These are phyloP conservation scores for Sebastes alutus DNA, from an alignment of 2,797 vertebrate species.

Conservation along the genomic window DNA sequence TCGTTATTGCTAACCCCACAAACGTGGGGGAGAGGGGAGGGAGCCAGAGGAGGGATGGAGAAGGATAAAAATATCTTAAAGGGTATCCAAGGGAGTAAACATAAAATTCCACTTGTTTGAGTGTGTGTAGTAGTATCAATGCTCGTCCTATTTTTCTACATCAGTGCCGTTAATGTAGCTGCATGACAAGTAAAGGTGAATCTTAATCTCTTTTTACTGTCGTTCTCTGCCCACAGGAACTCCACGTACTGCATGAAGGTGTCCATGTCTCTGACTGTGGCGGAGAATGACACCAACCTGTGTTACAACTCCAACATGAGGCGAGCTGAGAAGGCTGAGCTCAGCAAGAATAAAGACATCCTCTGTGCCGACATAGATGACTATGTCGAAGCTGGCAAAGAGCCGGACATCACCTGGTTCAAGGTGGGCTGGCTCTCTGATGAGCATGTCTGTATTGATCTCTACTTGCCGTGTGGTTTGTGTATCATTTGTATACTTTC, in stretches of 20 bases:
- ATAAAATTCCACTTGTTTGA: background rate
- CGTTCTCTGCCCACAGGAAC: constrained; percentile 86
- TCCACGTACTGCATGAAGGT: constrained; percentile 99
- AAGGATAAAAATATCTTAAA: constrained; percentile 26
- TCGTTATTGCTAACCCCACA: constrained; percentile 62
- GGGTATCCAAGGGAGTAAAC: constrained; percentile 1
- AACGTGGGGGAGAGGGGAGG: constrained; percentile 16
- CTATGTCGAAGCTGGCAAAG: constrained; percentile 90
- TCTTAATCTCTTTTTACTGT: background rate
- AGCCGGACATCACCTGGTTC: constrained; percentile 94
- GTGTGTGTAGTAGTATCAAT: background rate
- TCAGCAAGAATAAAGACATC: constrained; percentile 98
- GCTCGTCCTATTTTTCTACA: background rate
- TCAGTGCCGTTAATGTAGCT: background rate
- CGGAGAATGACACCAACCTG: constrained; percentile 96
- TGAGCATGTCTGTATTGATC: background rate
- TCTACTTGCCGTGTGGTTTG: background rate
- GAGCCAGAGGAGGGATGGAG: background rate
- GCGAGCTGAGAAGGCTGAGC: constrained; percentile 94
- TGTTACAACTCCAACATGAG: constrained; percentile 99
- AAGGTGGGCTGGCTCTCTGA: constrained; percentile 84
- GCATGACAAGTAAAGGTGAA: background rate
- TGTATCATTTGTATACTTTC: background rate
- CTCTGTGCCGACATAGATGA: constrained; percentile 95
- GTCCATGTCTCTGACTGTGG: constrained; percentile 96